Evolutionary conservation across 2,888 invertebrate species (phyloP), one percentile per base, ranked within the genome.

Genomic region (Xiphydria camelus): DNA sequence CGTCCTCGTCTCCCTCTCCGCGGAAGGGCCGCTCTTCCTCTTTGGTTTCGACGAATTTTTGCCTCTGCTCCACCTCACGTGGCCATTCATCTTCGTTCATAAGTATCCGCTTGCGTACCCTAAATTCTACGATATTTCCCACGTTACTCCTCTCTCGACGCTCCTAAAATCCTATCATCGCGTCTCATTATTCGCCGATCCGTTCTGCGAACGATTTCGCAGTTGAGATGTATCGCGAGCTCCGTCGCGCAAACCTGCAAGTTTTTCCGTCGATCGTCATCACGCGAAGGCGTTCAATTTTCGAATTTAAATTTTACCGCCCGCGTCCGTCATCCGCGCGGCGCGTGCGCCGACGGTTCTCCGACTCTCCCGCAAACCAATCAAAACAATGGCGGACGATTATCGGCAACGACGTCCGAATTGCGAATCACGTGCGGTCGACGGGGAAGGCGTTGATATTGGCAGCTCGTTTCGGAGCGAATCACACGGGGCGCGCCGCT

Each of bases 341-440:
- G 26, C 32, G 45, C 42, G 39, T 36, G 45, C 48, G 48, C 41
- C 15, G 17, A 31, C 15, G 15, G 15, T 19, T 21, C 21, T 6
- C 7, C 36, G 19, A 25, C 23, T 40, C 10, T 38, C 29, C 19
- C 31, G 7, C 15, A 29, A 45, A 38, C 53, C 51, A 51, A 53
- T 53, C 51, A 47, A 49, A 49, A 51, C 39, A 53, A 53, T 55
- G 57, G 53, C 55, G 43, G 46, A 55, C 39, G 39, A 23, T 44
- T 44, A 40, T 50, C 39, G 42, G 42, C 37, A 19, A 44, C 45
- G 43, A 45, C 37, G 41, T 41, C 38, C 37, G 48, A 47, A 53
- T 50, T 44, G 42, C 37, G 41, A 47, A 53, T 57, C 53, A 53
- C 51, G 51, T 48, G 53, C 40, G 43, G 29, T 41, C 41, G 10